Evolutionary conservation across 2,888 invertebrate genomes (phyloP), one percentile per base, ranked within the genome.

Genomic region (Gryllus longicercus): DNA sequence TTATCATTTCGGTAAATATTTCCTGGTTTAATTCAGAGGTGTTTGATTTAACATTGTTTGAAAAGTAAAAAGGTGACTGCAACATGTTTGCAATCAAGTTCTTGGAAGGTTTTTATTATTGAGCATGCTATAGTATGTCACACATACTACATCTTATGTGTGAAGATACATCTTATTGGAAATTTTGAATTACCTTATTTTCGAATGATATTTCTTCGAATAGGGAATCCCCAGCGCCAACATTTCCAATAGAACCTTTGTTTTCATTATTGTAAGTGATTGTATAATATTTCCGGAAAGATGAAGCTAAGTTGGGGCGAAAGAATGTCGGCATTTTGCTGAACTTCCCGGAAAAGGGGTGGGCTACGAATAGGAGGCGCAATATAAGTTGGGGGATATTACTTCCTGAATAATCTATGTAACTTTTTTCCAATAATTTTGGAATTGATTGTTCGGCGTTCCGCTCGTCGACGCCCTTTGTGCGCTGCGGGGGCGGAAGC

Each of bases 371-470:
- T 3, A 18, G 63, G 63, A 18, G 2, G 63, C 63, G 63, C 11
- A 63, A 63, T 63, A 63, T 63, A 63, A 63, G 63, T 63, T 63
- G 63, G 11, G 11, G 63, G 63, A 63, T 63, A 63, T 63, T 63
- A 63, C 63, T 63, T 63, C 63, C 63, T 63, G 63, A 12, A 63
- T 63, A 63, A 63, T 63, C 63, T 63, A 63, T 63, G 63, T 16
- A 63, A 16, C 63, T 63, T 63, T 63, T 63, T 63, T 10, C 63
- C 63, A 63, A 63, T 63, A 63, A 63, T 63, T 63, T 63, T n/a
- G 63, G 8, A 63, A 63, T 63, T 63, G 63, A 63, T 63, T 63
- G 63, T n/a, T n/a, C n/a, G 63, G 63, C 4, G 63, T 63, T 63
- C 11, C 8, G 14, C n/a, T 3, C 63, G 16, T 63, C 16, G 63